Evolutionary conservation across 2,888 invertebrate species (phyloP).

Genomic region (Troglohyphantes excavatus): DNA sequence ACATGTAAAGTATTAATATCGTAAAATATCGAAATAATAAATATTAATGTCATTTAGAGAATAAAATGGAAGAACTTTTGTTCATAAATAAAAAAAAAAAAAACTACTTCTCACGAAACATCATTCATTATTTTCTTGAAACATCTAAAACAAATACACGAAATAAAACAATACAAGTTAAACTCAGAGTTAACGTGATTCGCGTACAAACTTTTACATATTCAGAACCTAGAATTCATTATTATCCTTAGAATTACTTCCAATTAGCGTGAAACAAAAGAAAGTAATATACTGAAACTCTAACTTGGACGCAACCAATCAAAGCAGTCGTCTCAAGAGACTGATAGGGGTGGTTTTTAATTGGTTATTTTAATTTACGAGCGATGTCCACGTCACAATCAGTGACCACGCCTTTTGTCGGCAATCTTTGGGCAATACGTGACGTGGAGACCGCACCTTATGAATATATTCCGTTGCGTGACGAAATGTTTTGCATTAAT

Average conservation of each 20-base stretch:
- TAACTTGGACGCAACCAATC: neutral
- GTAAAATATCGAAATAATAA: no score
- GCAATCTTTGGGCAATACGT: slow-evolving; percentile 19
- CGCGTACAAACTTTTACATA: no score
- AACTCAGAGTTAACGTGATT: no score
- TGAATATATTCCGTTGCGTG: slow-evolving; percentile 15
- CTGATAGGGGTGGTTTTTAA: slow-evolving; percentile 29
- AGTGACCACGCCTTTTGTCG: slow-evolving; percentile 62
- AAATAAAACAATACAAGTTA: no score
- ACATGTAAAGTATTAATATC: no score
- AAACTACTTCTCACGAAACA: no score
- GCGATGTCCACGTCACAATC: slow-evolving; percentile 26
- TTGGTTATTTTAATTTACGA: slow-evolving; percentile 64
- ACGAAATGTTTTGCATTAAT: neutral
- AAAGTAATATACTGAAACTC: neutral
- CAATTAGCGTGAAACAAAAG: neutral
- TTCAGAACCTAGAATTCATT: neutral
- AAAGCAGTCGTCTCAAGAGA: slow-evolving; percentile 6
- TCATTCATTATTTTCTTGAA: no score
- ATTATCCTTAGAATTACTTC: neutral
- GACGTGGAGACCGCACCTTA: slow-evolving; percentile 19
- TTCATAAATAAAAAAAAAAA: no score
- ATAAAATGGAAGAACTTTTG: no score
- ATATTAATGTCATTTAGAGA: no score
- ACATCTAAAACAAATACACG: no score